Conservation (phyloP, 2,113 vertebrate species). For the Hiodon alosoides region DNA sequence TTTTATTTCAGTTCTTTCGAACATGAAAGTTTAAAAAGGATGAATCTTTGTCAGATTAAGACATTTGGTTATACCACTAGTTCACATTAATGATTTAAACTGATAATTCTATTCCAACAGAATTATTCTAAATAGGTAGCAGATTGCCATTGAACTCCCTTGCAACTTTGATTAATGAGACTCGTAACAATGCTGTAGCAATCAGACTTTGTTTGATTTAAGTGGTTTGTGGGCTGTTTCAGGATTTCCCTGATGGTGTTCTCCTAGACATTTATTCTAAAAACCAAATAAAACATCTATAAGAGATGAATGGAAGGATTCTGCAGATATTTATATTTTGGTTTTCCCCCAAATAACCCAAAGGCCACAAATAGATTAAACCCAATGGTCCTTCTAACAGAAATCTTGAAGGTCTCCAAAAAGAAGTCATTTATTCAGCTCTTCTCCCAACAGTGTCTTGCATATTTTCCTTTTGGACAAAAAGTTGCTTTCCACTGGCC, state of each 20-base stretch:
- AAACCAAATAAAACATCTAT: constrained; percentile 49
- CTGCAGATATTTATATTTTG: constrained; percentile 50
- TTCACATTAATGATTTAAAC: constrained; percentile 42
- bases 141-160: constrained; percentile 50
- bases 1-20: constrained; percentile 33
- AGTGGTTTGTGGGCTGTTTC: constrained; percentile 45
- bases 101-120: constrained; percentile 47
- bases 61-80: too few relatives aligned
- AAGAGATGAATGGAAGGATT: constrained; percentile 40
- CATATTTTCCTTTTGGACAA: constrained; percentile 53
- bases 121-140: constrained; percentile 52
- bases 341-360: constrained; percentile 17
- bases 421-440: constrained; percentile 24
- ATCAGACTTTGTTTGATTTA: constrained; percentile 45
- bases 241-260: constrained; percentile 41
- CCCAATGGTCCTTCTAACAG: constrained; percentile 22
- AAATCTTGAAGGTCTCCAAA: constrained; percentile 16
- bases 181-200: constrained; percentile 53
- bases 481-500: constrained; percentile 40
- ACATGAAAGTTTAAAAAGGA: constrained; percentile 28
- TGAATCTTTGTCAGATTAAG: background rate
- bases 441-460: constrained; percentile 39
- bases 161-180: constrained; percentile 57
- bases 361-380: constrained; percentile 29
- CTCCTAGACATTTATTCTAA: constrained; percentile 39